phyloP scores from a whole-genome alignment of 2,797 vertebrate species.

The Decapterus maruadsi region DNA sequence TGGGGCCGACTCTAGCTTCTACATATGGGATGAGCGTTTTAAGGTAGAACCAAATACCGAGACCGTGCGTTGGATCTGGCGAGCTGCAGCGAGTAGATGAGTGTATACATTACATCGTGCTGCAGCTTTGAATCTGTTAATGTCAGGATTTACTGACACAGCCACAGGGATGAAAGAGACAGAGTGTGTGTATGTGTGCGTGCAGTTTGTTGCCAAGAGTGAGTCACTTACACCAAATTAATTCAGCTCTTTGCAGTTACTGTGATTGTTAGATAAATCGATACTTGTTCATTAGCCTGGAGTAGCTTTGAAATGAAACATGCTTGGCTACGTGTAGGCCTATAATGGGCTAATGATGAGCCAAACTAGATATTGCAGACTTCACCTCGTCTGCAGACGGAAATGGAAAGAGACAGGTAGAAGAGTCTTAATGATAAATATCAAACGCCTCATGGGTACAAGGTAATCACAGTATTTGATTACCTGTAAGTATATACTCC shows the following conservation, averaged over 20 bases:
- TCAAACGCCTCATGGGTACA: constrained; percentile 55
- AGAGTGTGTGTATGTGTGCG: not conserved
- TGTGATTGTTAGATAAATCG: constrained; percentile 74
- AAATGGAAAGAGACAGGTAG: constrained; percentile 56
- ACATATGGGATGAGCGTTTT: constrained; percentile 9
- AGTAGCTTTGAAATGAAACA: constrained; percentile 72
- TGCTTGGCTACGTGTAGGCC: constrained; percentile 43
- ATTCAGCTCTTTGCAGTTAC: constrained; percentile 68
- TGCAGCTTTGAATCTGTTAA: constrained; percentile 43
- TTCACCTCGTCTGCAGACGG: constrained; percentile 51
- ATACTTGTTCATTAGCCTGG: constrained; percentile 75
- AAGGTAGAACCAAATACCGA: not conserved
- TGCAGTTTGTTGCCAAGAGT: constrained; percentile 63
- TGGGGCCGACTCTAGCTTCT: no score
- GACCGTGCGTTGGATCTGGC: constrained; percentile 17
- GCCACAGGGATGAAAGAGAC: constrained; percentile 10
- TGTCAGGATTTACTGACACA: constrained; percentile 46
- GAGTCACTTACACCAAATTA: constrained; percentile 74
- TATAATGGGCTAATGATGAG: constrained; percentile 73
- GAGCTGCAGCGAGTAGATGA: not conserved
- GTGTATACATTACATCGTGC: constrained; percentile 15
- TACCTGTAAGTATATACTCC: constrained; percentile 49
- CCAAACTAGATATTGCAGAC: constrained; percentile 57
- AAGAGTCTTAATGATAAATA: constrained; percentile 53
- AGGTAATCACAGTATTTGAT: constrained; percentile 60